Percentiles rank a stretch among this genome's conserved stretches.
Evolutionary conservation across 2,113 vertebrate species (phyloP).

Genomic region (Leucoraja erinaceus): DNA sequence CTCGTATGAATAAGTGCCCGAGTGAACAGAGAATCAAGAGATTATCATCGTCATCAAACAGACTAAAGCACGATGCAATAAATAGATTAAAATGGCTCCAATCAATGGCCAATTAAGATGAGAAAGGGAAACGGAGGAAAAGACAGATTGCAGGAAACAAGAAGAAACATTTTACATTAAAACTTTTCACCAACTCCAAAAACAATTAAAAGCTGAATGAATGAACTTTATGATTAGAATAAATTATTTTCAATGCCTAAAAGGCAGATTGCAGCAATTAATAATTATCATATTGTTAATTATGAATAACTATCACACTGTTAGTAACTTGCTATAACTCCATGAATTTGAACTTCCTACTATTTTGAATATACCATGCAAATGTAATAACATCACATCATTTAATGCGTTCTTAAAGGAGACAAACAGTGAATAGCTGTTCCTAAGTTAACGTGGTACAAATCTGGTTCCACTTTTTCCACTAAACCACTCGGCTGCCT

Average conservation of each 20-base stretch:
- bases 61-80: not conserved
- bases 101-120: not conserved
- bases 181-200: not conserved
- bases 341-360: not conserved
- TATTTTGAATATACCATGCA: not conserved
- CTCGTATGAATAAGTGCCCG: too few species aligned
- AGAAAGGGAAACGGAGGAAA: not conserved
- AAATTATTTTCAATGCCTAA: not conserved
- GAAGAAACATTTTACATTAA: not conserved
- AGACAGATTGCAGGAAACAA: not conserved
- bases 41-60: not conserved
- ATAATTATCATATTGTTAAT: not conserved
- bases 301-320: not conserved
- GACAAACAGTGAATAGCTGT: not conserved
- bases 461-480: not conserved
- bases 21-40: not conserved
- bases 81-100: not conserved
- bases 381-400: not conserved
- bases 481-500: not conserved
- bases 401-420: not conserved
- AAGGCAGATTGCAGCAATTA: not conserved
- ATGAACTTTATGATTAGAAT: not conserved
- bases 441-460: not conserved
- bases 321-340: not conserved
- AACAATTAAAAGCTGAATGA: not conserved